A percentile compares a stretch with the other conserved stretches of the same genome.
These are phyloP conservation scores for Seriola rivoliana DNA, from an alignment of 2,113 vertebrate genomes.

Conservation along the genomic window DNA sequence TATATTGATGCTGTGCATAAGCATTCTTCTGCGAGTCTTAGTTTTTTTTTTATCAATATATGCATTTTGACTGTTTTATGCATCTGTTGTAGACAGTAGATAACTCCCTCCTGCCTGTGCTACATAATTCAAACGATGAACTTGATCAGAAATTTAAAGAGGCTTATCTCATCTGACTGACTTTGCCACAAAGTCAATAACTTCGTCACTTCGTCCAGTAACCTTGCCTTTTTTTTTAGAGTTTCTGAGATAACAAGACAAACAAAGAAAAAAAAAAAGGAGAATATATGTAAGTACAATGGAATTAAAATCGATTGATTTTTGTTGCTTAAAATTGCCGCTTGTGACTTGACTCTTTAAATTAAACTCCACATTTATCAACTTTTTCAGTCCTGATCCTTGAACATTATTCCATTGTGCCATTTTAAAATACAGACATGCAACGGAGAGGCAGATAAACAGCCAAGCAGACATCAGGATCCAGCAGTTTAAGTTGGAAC, in stretches of 20 bases:
- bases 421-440: no score
- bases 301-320: neutral
- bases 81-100: neutral
- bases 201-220: neutral
- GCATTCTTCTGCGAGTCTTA: neutral
- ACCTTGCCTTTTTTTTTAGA: no score
- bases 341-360: no score
- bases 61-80: neutral
- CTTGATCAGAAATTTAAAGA: neutral
- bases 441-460: no score
- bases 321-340: neutral
- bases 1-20: neutral
- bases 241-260: neutral
- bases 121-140: neutral
- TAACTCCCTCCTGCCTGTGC: neutral
- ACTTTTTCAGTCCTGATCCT: neutral
- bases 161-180: neutral
- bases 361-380: neutral
- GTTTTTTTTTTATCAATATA: neutral
- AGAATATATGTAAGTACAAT: neutral
- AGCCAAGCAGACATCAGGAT: no score
- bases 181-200: conserved; percentile 1
- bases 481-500: no score
- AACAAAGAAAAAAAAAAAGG: neutral
- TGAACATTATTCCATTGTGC: no score